Evolutionary conservation across 1,140 invertebrate species (phyloP), one percentile per base, ranked within the genome.

Genomic region (Oryzaephilus surinamensis): DNA sequence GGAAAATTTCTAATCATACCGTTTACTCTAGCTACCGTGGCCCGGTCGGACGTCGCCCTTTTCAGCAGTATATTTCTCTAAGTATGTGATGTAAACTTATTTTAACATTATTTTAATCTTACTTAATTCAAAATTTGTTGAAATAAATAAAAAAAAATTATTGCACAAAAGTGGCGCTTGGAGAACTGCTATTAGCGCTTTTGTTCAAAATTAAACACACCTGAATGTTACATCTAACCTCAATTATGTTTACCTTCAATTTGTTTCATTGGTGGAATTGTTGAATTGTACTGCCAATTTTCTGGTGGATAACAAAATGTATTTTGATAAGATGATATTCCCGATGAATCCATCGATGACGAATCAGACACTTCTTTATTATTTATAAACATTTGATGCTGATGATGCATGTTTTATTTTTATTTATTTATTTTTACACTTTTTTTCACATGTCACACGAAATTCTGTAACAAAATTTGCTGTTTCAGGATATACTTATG

Each of bases 181-280:
- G 26, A 16, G 5, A 11, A 14, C 12, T 12, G 5, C 10, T 28
- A 11, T n/a, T 13, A 4, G n/a, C 14, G 12, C 16, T n/a, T 39
- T 19, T 10, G 14, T 10, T 34, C 14, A 14, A 6, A 18, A 37
- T n/a, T 1, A 29, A 10, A n/a, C 4, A 17, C 8, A 13, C 1
- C 14, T 26, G 35, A 26, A 14, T 27, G 21, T 32, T 10, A 8
- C 27, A n/a, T n/a, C n/a, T n/a, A 29, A 13, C 23, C 14, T 12
- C 26, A 29, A 16, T 33, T 38, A 12, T 13, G 18, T 46, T 50
- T 43, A 61, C 59, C 59, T 55, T 61, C 59, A 31, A 61, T 61
- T 51, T 61, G 59, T 41, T 61, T 61, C 59, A 61, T 61, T 11
- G 59, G 59, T n/a, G 57, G 57, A 13, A 60, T 50, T 3, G 12